A percentile compares a stretch with the other conserved stretches of the same genome.
These are phyloP conservation scores for Melitaea cinxia DNA, from an alignment of 1,140 invertebrate species.

Conservation along the genomic window DNA sequence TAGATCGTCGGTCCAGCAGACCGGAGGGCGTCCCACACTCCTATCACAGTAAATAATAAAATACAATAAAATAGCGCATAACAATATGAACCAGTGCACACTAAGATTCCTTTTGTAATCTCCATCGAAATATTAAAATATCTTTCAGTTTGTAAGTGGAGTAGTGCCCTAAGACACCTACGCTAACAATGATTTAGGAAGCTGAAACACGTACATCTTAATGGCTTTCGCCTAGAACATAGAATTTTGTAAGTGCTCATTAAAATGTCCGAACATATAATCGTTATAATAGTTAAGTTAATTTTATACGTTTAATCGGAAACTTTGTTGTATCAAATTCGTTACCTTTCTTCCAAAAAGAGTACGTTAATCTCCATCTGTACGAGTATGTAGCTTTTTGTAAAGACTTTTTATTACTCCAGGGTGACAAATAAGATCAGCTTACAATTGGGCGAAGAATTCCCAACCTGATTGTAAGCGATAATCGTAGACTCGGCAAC, in stretches of 20 bases:
- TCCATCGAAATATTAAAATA: not conserved
- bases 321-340: not conserved
- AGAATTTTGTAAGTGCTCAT: conserved; percentile 10
- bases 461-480: no score
- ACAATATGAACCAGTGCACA: no score
- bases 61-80: no score
- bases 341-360: not conserved
- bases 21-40: no score
- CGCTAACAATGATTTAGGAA: conserved; percentile 29
- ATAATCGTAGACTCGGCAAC: no score
- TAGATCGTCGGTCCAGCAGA: no score
- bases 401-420: no score
- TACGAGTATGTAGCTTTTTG: no score
- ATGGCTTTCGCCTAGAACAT: conserved; percentile 18
- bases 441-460: no score
- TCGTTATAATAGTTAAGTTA: conserved; percentile 2
- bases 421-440: no score
- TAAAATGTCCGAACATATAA: conserved; percentile 12
- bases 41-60: no score
- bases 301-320: conserved; percentile 4
- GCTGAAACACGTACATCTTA: conserved; percentile 25
- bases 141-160: not conserved
- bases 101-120: not conserved
- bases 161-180: conserved; percentile 8
- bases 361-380: not conserved